These are phyloP conservation scores for Halictus quadricinctus DNA, from an alignment of 2,888 invertebrate genomes.

Conservation along the genomic window DNA sequence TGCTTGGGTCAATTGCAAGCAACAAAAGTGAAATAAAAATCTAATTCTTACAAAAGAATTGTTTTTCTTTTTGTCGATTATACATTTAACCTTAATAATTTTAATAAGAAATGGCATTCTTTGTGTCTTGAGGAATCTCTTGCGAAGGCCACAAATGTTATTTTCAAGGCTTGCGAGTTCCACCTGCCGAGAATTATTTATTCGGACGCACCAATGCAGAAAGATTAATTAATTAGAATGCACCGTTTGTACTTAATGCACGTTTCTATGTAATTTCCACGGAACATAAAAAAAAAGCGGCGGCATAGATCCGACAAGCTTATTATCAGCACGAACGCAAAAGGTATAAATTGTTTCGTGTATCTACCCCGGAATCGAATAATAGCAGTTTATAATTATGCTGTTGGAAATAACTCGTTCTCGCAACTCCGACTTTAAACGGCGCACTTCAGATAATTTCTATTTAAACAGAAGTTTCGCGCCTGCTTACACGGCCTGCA, in stretches of 20 bases:
- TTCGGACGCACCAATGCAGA: too few relatives aligned
- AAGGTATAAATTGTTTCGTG: constrained; percentile 40
- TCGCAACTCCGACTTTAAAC: constrained; percentile 12
- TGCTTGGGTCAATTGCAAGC: too few relatives aligned
- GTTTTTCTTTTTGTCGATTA: too few relatives aligned
- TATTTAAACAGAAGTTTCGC: constrained; percentile 17
- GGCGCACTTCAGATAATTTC: constrained; percentile 21
- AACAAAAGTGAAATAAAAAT: too few relatives aligned
- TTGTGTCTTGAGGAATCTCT: neutral
- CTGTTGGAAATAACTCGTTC: constrained; percentile 13
- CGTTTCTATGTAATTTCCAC: constrained; percentile 28
- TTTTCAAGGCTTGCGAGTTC: neutral
- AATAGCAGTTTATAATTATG: constrained; percentile 37
- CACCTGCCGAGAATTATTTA: neutral
- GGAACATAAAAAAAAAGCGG: constrained; percentile 29
- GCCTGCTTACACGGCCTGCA: neutral
- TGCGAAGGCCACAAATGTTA: neutral
- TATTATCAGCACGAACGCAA: constrained; percentile 41
- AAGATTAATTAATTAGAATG: constrained; percentile 44
- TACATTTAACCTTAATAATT: too few relatives aligned
- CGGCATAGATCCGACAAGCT: constrained; percentile 46
- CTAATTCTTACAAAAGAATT: too few relatives aligned
- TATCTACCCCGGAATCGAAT: constrained; percentile 50
- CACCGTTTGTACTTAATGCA: neutral
- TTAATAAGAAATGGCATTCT: neutral